Evolutionary conservation across 2,797 vertebrate species (phyloP).

Genomic region (Pipistrellus pygmaeus): DNA sequence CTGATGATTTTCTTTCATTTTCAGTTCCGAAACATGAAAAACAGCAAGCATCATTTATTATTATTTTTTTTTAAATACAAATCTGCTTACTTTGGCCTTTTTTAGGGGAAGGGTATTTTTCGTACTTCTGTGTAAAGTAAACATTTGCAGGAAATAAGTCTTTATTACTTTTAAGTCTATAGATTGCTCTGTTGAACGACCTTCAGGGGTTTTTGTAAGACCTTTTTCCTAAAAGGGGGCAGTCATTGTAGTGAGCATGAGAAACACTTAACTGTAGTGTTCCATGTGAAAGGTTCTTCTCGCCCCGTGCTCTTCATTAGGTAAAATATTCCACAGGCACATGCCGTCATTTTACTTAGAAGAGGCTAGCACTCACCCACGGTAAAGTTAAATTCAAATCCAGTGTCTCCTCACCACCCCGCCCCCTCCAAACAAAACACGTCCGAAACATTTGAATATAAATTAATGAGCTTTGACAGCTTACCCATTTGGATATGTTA

Average conservation of each 20-base stretch:
- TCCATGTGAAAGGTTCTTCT: neutral
- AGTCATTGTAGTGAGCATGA: neutral
- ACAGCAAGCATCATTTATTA: neutral
- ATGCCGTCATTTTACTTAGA: constrained; percentile 58
- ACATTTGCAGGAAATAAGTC: constrained; percentile 2
- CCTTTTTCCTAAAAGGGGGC: neutral
- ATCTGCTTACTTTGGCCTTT: constrained; percentile 2
- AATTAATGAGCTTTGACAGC: constrained; percentile 72
- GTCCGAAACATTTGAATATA: constrained; percentile 73
- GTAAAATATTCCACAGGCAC: constrained; percentile 22
- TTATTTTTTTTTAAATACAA: neutral
- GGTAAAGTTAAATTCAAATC: constrained; percentile 53
- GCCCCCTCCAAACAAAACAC: neutral
- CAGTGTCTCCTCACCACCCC: neutral
- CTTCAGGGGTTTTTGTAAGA: constrained; percentile 20
- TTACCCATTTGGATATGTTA: constrained; percentile 61
- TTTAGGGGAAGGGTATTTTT: constrained; percentile 11
- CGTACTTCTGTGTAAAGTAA: neutral
- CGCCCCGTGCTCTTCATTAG: neutral
- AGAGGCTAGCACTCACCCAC: neutral
- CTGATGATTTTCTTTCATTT: constrained; percentile 42
- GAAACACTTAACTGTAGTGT: neutral
- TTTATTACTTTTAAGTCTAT: constrained; percentile 44
- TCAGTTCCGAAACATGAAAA: constrained; percentile 55
- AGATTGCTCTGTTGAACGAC: constrained; percentile 1